phyloP scores from a whole-genome alignment of 2,888 invertebrate genomes.

The Euproctis similis region DNA sequence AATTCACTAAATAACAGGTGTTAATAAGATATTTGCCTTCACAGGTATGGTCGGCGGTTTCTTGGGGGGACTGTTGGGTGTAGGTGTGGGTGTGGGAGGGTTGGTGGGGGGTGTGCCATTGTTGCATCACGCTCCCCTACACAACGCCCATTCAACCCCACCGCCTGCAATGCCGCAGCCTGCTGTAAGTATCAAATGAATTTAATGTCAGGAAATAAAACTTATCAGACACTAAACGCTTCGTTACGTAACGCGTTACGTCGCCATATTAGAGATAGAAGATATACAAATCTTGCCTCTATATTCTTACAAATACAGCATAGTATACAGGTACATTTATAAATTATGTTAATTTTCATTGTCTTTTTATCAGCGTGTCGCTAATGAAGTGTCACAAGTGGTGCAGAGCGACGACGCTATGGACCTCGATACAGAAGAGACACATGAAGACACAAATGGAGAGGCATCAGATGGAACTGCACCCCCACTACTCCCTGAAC shows the following conservation, averaged over 20 bases:
- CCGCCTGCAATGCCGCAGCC: conserved; percentile 1
- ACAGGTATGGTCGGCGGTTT: conserved; percentile 60
- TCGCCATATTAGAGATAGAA: too few relatives aligned
- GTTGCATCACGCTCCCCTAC: conserved; percentile 23
- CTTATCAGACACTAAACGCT: too few relatives aligned
- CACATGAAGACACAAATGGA: conserved; percentile 34
- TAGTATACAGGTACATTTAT: neutral
- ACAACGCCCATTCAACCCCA: conserved; percentile 8
- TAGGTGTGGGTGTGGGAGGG: conserved; percentile 33
- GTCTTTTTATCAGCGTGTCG: conserved; percentile 13
- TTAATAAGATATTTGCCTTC: neutral
- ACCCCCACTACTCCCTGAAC: conserved; percentile 45
- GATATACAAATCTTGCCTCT: too few relatives aligned
- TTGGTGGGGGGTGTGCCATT: conserved; percentile 60
- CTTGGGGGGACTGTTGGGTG: conserved; percentile 45
- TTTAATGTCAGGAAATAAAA: too few relatives aligned
- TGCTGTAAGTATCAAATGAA: neutral
- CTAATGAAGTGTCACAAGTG: conserved; percentile 23
- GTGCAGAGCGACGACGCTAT: conserved; percentile 80
- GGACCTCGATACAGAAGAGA: conserved; percentile 82
- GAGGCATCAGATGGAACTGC: conserved; percentile 13
- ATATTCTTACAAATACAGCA: too few relatives aligned
- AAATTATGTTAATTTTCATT: neutral
- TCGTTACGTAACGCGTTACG: too few relatives aligned
- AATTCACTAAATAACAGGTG: too few relatives aligned